Evolutionary conservation across 2,888 invertebrate genomes (phyloP).

Genomic region (Diachrysia chrysitis): DNA sequence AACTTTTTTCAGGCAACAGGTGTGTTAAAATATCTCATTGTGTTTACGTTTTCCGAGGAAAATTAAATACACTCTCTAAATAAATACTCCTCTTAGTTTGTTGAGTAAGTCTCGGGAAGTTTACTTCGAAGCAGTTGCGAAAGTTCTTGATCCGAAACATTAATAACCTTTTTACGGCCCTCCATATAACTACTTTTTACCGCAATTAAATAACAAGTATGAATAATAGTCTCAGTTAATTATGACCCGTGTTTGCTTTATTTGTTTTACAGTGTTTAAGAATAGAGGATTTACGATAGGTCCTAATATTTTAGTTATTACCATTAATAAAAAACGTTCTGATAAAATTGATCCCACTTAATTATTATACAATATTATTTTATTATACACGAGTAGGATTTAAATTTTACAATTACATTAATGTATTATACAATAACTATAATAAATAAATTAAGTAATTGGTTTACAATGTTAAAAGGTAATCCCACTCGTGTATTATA

Average conservation of each 20-base stretch:
- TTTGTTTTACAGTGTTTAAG: neutral
- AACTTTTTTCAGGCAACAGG: constrained; percentile 14
- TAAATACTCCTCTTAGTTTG: constrained; percentile 44
- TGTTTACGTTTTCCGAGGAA: constrained; percentile 15
- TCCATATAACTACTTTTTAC: constrained; percentile 49
- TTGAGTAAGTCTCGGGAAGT: constrained; percentile 55
- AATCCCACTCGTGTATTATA: too few relatives aligned
- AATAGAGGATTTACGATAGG: too few relatives aligned
- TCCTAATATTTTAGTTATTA: too few relatives aligned
- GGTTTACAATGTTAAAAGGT: too few relatives aligned
- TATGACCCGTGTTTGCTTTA: neutral
- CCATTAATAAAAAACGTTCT: too few relatives aligned
- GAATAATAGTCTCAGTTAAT: constrained; percentile 27
- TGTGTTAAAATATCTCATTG: constrained; percentile 23
- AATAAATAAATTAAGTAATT: too few relatives aligned
- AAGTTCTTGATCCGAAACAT: constrained; percentile 62
- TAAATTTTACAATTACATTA: too few relatives aligned
- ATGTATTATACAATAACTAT: too few relatives aligned
- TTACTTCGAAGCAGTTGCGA: constrained; percentile 53
- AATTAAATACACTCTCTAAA: constrained; percentile 33
- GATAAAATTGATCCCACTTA: too few relatives aligned
- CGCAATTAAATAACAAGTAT: constrained; percentile 35
- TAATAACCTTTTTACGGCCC: constrained; percentile 62
- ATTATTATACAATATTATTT: too few relatives aligned
- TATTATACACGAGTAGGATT: too few relatives aligned